Percentiles rank a stretch among this genome's conserved stretches.
phyloP scores from a whole-genome alignment of 1,140 invertebrate species.

The Platyscapa corneri region DNA sequence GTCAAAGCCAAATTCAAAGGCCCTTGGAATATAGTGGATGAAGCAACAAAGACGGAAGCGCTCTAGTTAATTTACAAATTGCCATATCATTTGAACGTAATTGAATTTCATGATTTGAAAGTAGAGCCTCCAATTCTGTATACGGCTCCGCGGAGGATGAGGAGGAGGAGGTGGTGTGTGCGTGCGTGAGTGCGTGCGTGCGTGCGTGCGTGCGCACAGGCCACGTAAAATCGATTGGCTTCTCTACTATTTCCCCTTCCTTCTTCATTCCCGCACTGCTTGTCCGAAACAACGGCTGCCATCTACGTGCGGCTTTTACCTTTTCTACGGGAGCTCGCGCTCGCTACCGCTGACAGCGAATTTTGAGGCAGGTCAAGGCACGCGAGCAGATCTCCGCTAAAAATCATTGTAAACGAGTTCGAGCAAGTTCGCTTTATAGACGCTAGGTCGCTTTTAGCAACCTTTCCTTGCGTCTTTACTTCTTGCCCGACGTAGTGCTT shows the following conservation, averaged over 20 bases:
- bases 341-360: neutral
- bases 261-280: neutral
- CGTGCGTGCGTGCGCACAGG: too few relatives aligned
- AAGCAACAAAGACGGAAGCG: too few relatives aligned
- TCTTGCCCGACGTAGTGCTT: too few relatives aligned
- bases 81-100: too few relatives aligned
- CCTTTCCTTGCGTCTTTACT: too few relatives aligned
- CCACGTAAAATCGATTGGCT: neutral
- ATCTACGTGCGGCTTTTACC: neutral
- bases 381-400: neutral
- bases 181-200: too few relatives aligned
- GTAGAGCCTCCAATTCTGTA: too few relatives aligned
- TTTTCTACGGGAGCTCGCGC: neutral
- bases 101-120: too few relatives aligned
- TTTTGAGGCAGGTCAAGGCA: slow-evolving; percentile 8
- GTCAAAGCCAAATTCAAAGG: too few relatives aligned
- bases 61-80: too few relatives aligned
- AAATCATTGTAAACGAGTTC: neutral
- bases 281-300: neutral
- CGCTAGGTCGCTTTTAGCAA: too few relatives aligned
- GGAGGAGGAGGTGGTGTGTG: neutral
- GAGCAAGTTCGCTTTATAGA: neutral
- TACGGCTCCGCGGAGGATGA: neutral
- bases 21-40: too few relatives aligned
- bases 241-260: neutral